Evolutionary conservation across 2,888 invertebrate species (phyloP).

Genomic region (Drymonia ruficornis): DNA sequence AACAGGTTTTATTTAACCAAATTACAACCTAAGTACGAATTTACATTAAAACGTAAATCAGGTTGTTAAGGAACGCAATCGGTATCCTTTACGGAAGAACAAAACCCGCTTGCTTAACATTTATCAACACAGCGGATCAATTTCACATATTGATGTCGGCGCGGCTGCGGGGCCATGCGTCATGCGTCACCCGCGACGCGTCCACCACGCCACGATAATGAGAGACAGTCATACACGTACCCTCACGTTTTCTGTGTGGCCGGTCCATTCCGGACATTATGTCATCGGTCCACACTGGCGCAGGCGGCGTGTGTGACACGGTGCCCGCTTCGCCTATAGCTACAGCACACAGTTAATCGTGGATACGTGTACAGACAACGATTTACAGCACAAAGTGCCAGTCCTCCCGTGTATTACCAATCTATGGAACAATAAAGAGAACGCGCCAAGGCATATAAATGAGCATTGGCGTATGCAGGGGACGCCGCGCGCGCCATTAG

Average conservation of each 20-base stretch:
- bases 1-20: background rate
- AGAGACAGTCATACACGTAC: conserved; percentile 63
- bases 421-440: conserved; percentile 83
- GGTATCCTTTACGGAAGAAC: background rate
- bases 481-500: conserved; percentile 77
- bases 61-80: background rate
- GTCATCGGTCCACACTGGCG: conserved; percentile 72
- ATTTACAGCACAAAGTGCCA: conserved; percentile 83
- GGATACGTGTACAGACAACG: conserved; percentile 81
- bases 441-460: conserved; percentile 76
- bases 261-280: conserved; percentile 77
- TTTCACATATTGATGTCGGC: conserved; percentile 28
- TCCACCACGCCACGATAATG: conserved; percentile 57
- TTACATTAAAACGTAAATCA: background rate
- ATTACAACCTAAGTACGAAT: background rate
- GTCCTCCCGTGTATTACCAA: conserved; percentile 84
- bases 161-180: conserved; percentile 57
- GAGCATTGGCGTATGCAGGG: conserved; percentile 76
- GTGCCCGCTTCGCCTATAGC: conserved; percentile 57
- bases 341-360: conserved; percentile 79
- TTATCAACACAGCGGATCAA: conserved; percentile 25
- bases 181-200: conserved; percentile 63
- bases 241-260: conserved; percentile 77
- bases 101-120: conserved; percentile 11
- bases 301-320: conserved; percentile 73